phyloP scores from a whole-genome alignment of 35 echinoderm and acorn worm species.

The Nesometra sesokonis region DNA sequence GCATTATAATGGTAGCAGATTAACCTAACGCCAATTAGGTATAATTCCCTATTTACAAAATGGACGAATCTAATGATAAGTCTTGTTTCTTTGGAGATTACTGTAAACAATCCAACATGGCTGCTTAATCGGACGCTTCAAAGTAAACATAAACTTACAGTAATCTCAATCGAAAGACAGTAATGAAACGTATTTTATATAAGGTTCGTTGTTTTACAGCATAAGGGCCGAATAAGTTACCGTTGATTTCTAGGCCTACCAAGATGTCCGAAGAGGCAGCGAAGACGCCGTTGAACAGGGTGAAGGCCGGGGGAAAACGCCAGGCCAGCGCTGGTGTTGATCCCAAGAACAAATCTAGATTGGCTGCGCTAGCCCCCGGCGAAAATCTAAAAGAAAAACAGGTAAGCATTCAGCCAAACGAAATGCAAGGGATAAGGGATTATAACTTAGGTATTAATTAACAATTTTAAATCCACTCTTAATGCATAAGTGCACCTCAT shows the following conservation, averaged over 20 bases:
- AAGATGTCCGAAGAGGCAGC: conserved; percentile 29
- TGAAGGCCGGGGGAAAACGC: conserved; percentile 48
- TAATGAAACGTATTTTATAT: not conserved
- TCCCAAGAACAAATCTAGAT: conserved; percentile 85
- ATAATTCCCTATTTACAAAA: not conserved
- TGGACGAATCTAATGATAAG: not conserved
- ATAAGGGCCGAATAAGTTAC: not conserved
- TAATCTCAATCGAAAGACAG: not conserved
- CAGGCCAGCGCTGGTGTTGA: conserved; percentile 49
- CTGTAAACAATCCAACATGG: not conserved
- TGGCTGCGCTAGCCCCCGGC: conserved; percentile 79
- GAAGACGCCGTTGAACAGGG: conserved; percentile 26
- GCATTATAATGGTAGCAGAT: too few relatives aligned
- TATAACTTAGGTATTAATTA: too few relatives aligned
- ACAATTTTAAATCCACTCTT: too few relatives aligned
- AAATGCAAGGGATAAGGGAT: too few relatives aligned
- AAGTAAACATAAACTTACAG: not conserved
- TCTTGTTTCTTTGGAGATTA: not conserved
- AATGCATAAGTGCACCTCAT: too few relatives aligned
- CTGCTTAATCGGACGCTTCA: not conserved
- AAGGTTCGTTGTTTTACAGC: not conserved
- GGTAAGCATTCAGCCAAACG: conserved; percentile 22
- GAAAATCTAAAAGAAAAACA: conserved; percentile 99
- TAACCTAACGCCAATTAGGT: too few relatives aligned
- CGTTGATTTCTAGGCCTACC: not conserved